Percentiles rank a stretch among this genome's conserved stretches.
Conservation (phyloP, 2,888 invertebrate species). For the Oscheius sp. region DNA sequence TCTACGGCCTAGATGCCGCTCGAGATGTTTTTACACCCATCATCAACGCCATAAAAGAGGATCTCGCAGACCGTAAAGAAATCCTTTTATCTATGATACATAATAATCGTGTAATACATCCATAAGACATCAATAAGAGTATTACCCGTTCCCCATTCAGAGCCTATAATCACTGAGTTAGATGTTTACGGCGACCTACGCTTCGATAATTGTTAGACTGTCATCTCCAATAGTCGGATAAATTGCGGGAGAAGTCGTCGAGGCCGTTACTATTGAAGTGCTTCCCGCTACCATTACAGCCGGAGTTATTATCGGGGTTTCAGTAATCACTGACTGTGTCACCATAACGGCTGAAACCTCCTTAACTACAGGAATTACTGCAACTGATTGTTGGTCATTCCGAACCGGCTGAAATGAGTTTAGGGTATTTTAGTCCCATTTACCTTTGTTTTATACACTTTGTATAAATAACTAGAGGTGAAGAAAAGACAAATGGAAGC, state of each 20-base stretch:
- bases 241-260: conserved; percentile 13
- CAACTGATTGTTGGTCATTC: neutral
- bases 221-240: conserved; percentile 21
- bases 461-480: conserved; percentile 5
- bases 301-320: neutral
- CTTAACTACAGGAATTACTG: neutral
- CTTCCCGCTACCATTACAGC: neutral
- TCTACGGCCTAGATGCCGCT: conserved; percentile 48
- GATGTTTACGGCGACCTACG: neutral
- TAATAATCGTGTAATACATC: conserved; percentile 14
- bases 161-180: conserved; percentile 1
- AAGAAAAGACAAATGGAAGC: conserved; percentile 13
- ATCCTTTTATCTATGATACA: no score
- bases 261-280: neutral
- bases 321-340: neutral
- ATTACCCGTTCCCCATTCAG: neutral
- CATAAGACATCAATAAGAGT: neutral
- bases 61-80: no score
- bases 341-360: neutral
- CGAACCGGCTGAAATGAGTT: no score
- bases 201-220: conserved; percentile 22
- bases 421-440: neutral
- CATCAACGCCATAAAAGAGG: conserved; percentile 17
- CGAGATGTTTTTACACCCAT: conserved; percentile 39
- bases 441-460: conserved; percentile 5